phyloP scores from a whole-genome alignment of 1,140 invertebrate species.

The Zaprionus taronus region DNA sequence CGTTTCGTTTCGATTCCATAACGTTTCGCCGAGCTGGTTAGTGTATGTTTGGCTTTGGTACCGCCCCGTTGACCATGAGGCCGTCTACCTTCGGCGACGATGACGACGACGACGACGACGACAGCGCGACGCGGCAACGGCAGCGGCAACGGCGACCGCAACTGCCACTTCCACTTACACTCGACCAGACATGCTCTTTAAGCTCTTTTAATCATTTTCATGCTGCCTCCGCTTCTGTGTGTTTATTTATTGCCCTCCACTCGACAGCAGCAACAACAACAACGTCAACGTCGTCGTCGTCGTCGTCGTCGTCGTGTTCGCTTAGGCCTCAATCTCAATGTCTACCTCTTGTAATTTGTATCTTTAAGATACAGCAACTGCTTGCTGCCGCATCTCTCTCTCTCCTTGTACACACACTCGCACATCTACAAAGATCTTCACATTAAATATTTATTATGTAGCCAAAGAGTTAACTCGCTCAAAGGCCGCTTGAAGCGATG shows the following conservation, averaged over 20 bases:
- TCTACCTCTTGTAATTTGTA: constrained; percentile 80
- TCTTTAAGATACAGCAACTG: constrained; percentile 78
- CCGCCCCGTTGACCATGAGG: constrained; percentile 71
- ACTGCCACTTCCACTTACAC: constrained; percentile 51
- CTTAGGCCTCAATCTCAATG: constrained; percentile 78
- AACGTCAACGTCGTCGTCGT: too few relatives aligned
- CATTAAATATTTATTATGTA: constrained; percentile 81
- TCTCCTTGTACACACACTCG: not conserved
- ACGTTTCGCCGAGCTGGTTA: constrained; percentile 15
- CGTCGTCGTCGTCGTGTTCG: constrained; percentile 36
- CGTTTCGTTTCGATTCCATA: constrained; percentile 39
- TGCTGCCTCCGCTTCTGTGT: constrained; percentile 66
- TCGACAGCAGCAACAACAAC: constrained; percentile 29
- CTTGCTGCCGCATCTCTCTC: constrained; percentile 35
- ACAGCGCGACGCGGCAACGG: not conserved
- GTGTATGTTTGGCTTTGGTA: constrained; percentile 21
- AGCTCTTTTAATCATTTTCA: constrained; percentile 82
- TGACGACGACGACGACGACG: constrained; percentile 18
- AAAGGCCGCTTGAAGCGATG: constrained; percentile 48
- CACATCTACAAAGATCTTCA: constrained; percentile 45
- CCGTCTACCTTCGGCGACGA: constrained; percentile 46
- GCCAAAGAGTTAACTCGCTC: constrained; percentile 79
- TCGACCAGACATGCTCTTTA: constrained; percentile 71
- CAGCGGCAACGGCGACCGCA: constrained; percentile 1
- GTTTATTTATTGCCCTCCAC: constrained; percentile 71